phyloP scores from a whole-genome alignment of 2,797 vertebrate species.

The Tauraco hartlaubi region DNA sequence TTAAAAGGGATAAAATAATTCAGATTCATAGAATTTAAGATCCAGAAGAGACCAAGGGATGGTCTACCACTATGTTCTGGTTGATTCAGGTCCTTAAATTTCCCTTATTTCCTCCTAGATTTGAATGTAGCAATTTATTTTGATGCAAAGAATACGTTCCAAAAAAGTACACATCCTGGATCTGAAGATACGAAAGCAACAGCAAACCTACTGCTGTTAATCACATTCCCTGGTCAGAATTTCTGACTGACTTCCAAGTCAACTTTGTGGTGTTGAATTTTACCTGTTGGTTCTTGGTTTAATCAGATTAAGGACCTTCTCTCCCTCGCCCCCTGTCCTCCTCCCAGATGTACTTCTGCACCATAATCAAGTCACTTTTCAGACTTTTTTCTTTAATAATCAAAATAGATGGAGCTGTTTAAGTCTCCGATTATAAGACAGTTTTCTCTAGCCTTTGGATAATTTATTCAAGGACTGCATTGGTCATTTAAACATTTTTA shows the following conservation, averaged over 20 bases:
- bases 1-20: constrained; percentile 37
- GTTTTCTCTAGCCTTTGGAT: neutral
- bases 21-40: neutral
- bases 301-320: neutral
- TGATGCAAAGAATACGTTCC: neutral
- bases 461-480: neutral
- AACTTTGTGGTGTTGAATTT: neutral
- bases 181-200: neutral
- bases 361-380: neutral
- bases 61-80: neutral
- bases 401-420: neutral
- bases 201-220: neutral
- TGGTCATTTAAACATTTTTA: neutral
- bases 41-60: neutral
- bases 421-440: neutral
- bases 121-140: neutral
- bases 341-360: neutral
- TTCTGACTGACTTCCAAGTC: neutral
- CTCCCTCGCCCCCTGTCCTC: neutral
- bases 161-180: neutral
- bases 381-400: neutral
- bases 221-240: neutral
- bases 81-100: neutral
- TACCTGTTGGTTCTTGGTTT: neutral
- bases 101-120: neutral